A percentile compares a stretch with the other conserved stretches of the same genome.
Conservation (phyloP, 2,888 invertebrate genomes). For the Perithous albicinctus region DNA sequence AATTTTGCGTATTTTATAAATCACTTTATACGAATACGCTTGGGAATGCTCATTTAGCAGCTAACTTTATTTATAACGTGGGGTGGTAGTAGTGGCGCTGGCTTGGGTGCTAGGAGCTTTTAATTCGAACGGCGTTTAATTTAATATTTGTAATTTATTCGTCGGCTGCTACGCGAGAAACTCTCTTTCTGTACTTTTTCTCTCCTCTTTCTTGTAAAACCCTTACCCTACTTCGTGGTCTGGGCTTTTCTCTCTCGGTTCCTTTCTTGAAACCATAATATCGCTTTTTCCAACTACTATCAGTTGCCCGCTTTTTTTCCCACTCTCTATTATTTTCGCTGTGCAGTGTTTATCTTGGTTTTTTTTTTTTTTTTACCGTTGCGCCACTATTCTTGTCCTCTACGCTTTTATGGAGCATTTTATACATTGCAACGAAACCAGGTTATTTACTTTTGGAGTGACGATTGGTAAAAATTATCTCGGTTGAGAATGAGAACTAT, state of each 20-base stretch:
- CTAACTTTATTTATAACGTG: slow-evolving; percentile 73
- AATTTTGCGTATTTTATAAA: slow-evolving; percentile 70
- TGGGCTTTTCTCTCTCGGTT: slow-evolving; percentile 30
- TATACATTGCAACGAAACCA: neutral
- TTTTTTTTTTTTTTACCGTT: neutral
- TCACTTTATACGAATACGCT: slow-evolving; percentile 70
- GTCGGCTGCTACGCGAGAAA: slow-evolving; percentile 33
- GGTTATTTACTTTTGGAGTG: slow-evolving; percentile 11
- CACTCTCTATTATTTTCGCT: neutral
- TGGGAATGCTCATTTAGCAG: slow-evolving; percentile 72
- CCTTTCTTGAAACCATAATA: slow-evolving; percentile 45
- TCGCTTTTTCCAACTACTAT: slow-evolving; percentile 37
- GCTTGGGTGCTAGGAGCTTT: slow-evolving; percentile 64
- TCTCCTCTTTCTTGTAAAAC: slow-evolving; percentile 25
- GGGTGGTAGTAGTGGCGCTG: slow-evolving; percentile 50
- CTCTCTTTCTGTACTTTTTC: slow-evolving; percentile 40
- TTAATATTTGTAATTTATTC: slow-evolving; percentile 72
- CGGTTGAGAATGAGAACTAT: neutral
- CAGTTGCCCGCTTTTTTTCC: slow-evolving; percentile 5
- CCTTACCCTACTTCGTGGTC: slow-evolving; percentile 20
- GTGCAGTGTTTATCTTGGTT: neutral
- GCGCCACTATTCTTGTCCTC: neutral
- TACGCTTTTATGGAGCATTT: slow-evolving; percentile 35
- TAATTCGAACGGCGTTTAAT: slow-evolving; percentile 75
- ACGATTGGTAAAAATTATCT: neutral